Base-by-base conservation (phyloP, 2,888 invertebrate genomes). In the Heliconius charithonia region DNA sequence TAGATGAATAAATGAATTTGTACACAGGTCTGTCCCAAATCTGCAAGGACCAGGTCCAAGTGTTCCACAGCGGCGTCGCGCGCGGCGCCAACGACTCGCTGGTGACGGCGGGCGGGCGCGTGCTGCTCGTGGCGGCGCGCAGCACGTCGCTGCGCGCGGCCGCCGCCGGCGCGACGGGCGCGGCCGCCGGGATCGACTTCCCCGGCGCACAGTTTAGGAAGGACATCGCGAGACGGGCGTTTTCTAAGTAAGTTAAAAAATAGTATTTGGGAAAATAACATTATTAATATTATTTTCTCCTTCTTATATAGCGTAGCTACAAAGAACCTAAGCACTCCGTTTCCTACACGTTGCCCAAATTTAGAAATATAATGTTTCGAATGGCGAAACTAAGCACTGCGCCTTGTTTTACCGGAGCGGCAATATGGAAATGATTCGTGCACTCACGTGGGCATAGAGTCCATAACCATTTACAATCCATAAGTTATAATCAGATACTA, bases 141-240 rank as follows among this genome's bases (percentile, higher is more conserved):
- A 97, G 97, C 0, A 90, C 95, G 0, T 96, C 97, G 29, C 94
- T 99, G 67, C 95, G 96, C 0, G 92, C 95, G 12, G 98, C 98
- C 4, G 97, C 97, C 0, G 96, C 96, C 1, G 96, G 95, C 80
- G 98, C 98, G 27, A 97, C 97, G 0, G 93, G 95, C 76, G 96
- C 97, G 27, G 98, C 97, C 29, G 93, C 96, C n/a, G 88, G 91
- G 9, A 96, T 99, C 22, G 93, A 95, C 83, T 99, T 99, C 93
- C 97, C 97, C 25, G 98, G 98, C 0, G 97, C 97, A 9, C 98
- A 98, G 89, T 98, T 96, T 87, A 95, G 99, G 81, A 97, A 95
- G 85, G 99, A 99, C 88, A 99, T 99, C 88, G 99, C 97, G 0
- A 97, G 97, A 83, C 97, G 98, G 87, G 98, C 98, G 59, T 97